phyloP scores from a whole-genome alignment of 2,888 invertebrate species.

The Melanotus villosus region DNA sequence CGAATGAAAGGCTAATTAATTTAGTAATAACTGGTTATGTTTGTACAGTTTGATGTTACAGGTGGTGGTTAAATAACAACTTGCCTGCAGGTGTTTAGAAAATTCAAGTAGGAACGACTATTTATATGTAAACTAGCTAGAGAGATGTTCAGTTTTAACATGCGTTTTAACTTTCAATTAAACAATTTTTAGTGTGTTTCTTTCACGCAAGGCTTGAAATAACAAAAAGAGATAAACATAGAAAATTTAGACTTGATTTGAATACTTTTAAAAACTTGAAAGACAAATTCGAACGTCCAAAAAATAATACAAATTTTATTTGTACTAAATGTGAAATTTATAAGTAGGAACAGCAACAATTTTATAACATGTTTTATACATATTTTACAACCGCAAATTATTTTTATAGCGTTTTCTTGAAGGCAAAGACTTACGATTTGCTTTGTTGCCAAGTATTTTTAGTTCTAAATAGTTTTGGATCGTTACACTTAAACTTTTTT shows the following conservation, averaged over 20 bases:
- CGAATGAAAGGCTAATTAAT: slow-evolving; percentile 1
- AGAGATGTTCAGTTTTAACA: no score
- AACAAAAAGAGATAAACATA: no score
- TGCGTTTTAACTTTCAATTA: no score
- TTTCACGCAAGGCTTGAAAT: no score
- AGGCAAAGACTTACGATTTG: background rate
- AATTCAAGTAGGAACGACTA: background rate
- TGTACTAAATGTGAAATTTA: no score
- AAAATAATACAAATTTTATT: no score
- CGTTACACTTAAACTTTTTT: no score
- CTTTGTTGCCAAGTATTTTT: background rate
- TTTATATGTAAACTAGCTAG: slow-evolving; percentile 9
- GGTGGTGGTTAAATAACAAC: slow-evolving; percentile 1
- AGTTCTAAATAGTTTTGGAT: no score
- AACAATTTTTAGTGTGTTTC: no score
- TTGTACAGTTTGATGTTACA: background rate
- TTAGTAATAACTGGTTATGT: slow-evolving; percentile 6
- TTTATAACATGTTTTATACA: slow-evolving; percentile 25
- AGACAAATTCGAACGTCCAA: no score
- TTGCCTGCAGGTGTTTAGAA: background rate
- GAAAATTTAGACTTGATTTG: no score
- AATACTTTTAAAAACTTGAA: no score
- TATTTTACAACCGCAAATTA: slow-evolving; percentile 11
- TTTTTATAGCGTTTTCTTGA: background rate
- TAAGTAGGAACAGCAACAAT: slow-evolving; percentile 15